A percentile compares a stretch with the other conserved stretches of the same genome.
Evolutionary conservation across 2,113 vertebrate species (phyloP).

Genomic region (Coryphaenoides rupestris): DNA sequence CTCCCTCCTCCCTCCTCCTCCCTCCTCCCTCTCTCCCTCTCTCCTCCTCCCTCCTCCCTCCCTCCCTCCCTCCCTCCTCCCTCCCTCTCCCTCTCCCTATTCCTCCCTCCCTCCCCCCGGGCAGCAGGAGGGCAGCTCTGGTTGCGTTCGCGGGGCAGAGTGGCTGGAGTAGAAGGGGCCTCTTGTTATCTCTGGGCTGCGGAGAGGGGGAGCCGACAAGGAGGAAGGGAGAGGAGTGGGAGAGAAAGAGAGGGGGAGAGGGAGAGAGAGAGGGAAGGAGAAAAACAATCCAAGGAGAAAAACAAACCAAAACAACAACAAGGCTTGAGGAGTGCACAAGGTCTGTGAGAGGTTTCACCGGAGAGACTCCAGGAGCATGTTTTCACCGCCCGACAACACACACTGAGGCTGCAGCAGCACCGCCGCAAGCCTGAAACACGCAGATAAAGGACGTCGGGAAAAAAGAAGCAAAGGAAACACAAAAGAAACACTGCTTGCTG

Average conservation of each 20-base stretch:
- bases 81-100: no score
- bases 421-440: slow-evolving; percentile 31
- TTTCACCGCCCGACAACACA: slow-evolving; percentile 14
- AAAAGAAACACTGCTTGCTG: slow-evolving; percentile 32
- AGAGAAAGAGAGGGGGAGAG: no score
- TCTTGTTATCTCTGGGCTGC: no score
- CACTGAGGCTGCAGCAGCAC: slow-evolving; percentile 16
- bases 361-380: background rate
- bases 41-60: slow-evolving; percentile 16
- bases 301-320: no score
- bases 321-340: background rate
- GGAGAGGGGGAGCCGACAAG: no score
- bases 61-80: slow-evolving; percentile 9
- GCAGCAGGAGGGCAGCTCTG: no score
- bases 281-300: no score
- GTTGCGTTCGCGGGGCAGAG: slow-evolving; percentile 2
- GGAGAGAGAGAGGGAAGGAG: no score
- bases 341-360: background rate
- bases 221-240: no score
- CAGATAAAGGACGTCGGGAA: slow-evolving; percentile 37
- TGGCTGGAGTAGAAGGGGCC: background rate
- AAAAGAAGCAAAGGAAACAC: no score
- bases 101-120: background rate
- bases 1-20: background rate
- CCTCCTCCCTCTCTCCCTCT: no score